A percentile compares a stretch with the other conserved stretches of the same genome.
Evolutionary conservation across 2,888 invertebrate species (phyloP).

Genomic region (Tipula confusa): DNA sequence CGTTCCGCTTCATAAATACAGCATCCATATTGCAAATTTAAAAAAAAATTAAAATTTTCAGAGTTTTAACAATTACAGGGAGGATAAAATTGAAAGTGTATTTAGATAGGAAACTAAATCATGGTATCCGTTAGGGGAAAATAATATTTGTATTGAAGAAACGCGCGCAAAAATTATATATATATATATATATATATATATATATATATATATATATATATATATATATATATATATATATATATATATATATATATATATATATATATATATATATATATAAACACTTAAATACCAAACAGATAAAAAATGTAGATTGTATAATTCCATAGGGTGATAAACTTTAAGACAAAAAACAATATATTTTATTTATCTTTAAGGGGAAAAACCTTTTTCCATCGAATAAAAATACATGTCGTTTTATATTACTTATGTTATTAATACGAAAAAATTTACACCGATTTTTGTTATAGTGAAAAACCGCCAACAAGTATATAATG

Average conservation of each 20-base stretch:
- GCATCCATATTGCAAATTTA: background rate
- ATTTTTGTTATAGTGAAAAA: background rate
- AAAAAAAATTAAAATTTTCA: background rate
- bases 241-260: no score
- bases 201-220: background rate
- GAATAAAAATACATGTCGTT: background rate
- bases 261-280: background rate
- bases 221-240: background rate
- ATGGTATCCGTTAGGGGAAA: background rate
- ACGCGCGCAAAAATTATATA: background rate
- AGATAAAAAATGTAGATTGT: background rate
- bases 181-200: background rate
- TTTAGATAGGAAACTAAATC: background rate
- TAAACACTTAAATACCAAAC: background rate
- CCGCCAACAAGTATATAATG: background rate
- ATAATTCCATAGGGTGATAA: background rate
- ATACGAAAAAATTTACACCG: background rate
- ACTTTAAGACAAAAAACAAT: background rate
- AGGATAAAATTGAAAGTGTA: background rate
- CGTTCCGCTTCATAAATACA: background rate
- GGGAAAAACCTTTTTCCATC: background rate
- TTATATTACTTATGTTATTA: background rate
- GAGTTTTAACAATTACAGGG: background rate
- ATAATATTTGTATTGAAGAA: background rate
- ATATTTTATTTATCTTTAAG: background rate